Evolutionary conservation across 2,797 vertebrate species (phyloP).

Genomic region (Pristis pectinata): DNA sequence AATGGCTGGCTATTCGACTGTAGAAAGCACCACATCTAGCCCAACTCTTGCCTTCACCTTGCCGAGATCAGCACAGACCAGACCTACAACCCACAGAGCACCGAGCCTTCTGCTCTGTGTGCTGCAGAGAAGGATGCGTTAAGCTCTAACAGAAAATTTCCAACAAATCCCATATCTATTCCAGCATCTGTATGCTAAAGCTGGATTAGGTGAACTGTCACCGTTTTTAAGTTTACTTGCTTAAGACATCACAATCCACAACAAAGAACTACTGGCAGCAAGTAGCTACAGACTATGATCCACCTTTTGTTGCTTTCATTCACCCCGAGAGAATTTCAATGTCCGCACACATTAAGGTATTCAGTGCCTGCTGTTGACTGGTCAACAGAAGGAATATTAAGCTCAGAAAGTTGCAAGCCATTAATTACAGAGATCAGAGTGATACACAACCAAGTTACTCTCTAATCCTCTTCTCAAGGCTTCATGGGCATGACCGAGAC

Average conservation of each 20-base stretch:
- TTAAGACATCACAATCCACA: neutral
- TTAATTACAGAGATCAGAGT: constrained; percentile 19
- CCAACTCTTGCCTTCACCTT: neutral
- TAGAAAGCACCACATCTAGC: neutral
- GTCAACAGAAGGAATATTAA: constrained; percentile 4
- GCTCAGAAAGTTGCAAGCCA: neutral
- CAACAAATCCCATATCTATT: neutral
- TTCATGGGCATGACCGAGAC: neutral
- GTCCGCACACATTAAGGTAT: neutral
- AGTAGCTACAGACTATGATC: neutral
- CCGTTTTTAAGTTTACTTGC: neutral
- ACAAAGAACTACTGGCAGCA: neutral
- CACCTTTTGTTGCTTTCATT: neutral
- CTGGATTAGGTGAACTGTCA: neutral
- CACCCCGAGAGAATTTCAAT: neutral
- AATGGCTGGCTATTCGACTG: neutral
- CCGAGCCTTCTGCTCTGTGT: neutral
- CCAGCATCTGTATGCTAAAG: neutral
- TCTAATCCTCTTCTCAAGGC: neutral
- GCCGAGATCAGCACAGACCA: neutral
- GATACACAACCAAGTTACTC: neutral
- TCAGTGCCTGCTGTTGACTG: neutral
- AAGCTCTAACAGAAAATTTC: neutral
- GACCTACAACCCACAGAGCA: neutral
- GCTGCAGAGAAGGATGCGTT: neutral